Conservation (phyloP, 2,113 vertebrate species). For the Melanerpes formicivorus region DNA sequence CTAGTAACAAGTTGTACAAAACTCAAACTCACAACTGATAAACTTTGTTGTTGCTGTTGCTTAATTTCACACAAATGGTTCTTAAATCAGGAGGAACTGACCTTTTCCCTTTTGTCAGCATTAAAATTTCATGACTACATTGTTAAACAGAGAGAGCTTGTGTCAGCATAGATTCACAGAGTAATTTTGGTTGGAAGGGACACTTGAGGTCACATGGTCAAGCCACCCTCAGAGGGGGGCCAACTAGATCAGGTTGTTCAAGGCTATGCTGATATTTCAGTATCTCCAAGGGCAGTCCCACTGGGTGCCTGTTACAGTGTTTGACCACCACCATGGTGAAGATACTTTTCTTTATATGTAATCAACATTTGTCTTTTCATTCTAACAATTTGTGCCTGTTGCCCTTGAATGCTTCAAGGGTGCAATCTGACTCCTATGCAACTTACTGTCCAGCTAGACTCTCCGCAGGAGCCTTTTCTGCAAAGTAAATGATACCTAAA, state of each 20-base stretch:
- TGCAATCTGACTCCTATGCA: neutral
- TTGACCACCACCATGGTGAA: neutral
- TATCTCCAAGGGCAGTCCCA: neutral
- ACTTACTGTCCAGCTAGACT: neutral
- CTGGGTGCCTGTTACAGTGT: neutral
- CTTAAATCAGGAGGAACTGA: neutral
- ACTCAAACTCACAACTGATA: neutral
- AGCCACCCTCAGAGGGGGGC: conserved; percentile 2
- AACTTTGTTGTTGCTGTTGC: neutral
- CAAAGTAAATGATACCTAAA: neutral
- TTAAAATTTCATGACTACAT: conserved; percentile 20
- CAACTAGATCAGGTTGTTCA: neutral
- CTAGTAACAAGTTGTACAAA: neutral
- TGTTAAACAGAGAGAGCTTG: neutral
- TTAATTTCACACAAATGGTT: neutral
- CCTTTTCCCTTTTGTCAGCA: conserved; percentile 15
- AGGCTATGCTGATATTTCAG: neutral
- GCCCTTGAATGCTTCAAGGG: neutral
- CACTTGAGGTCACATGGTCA: conserved; percentile 34
- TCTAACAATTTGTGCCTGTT: neutral
- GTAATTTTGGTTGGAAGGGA: conserved; percentile 29
- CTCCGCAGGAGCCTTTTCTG: neutral
- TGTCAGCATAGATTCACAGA: conserved; percentile 2
- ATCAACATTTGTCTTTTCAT: neutral
- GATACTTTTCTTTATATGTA: neutral